Percentiles rank a stretch among this genome's conserved stretches.
Evolutionary conservation across 2,888 invertebrate species (phyloP).

Genomic region (Dryococelus australis): DNA sequence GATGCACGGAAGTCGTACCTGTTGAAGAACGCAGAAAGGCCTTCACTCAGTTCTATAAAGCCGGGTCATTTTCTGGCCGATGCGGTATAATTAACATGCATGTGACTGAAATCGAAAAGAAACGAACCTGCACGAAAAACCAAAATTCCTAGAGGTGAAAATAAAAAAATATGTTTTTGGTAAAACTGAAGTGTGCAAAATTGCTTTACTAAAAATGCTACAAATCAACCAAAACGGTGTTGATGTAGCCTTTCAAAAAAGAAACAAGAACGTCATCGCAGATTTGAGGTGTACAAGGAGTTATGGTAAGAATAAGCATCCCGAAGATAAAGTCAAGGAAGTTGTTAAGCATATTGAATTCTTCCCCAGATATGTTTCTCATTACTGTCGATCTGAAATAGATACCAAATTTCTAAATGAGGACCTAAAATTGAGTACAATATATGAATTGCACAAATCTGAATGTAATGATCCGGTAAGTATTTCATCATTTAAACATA

Average conservation of each 20-base stretch:
- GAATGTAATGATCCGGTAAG: not conserved
- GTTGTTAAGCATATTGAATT: not conserved
- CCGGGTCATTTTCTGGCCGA: not conserved
- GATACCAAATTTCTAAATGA: not conserved
- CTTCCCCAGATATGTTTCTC: slow-evolving; percentile 9
- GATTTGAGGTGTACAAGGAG: not conserved
- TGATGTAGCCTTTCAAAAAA: too few relatives aligned
- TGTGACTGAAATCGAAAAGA: not conserved
- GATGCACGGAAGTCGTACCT: not conserved
- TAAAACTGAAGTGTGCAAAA: not conserved
- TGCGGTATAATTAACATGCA: not conserved
- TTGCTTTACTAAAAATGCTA: not conserved
- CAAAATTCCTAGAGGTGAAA: not conserved
- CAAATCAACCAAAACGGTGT: not conserved
- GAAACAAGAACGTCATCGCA: not conserved
- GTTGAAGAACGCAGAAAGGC: not conserved
- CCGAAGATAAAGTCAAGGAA: not conserved
- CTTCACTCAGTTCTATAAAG: not conserved
- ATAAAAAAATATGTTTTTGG: not conserved
- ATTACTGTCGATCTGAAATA: not conserved
- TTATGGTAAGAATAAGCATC: not conserved
- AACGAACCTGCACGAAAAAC: not conserved
- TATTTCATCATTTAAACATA: not conserved
- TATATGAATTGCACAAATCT: not conserved
- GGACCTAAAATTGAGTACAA: not conserved